Evolutionary conservation across 2,888 invertebrate genomes (phyloP), one percentile per base, ranked within the genome.

Genomic region (Thereva nobilitata): DNA sequence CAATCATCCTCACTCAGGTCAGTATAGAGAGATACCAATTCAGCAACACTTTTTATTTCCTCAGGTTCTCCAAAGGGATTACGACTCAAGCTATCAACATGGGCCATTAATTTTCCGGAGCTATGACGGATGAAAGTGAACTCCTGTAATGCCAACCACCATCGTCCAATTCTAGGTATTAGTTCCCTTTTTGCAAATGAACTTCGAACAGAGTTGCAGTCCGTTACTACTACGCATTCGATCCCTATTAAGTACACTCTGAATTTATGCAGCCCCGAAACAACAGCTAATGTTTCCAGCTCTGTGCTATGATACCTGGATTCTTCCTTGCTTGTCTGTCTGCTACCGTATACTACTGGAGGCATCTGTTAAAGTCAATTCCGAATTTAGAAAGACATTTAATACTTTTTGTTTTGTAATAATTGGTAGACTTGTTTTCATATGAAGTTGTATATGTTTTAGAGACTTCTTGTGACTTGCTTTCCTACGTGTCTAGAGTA

Each of bases 101-200:
- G 76, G 6, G 67, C 63, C 76, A 77, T 76, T 55, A 68, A 71
- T 2, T 64, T 41, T 0, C 75, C 76, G 4, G 74, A 70, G 50
- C 75, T 56, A 59, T 76, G 74, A 34, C 73, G 70, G 0, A 77
- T 71, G 56, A 76, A 77, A 35, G 71, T 71, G 66, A 73, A 77
- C 47, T 78, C 76, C 64, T 75, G 75, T 1, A 73, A 66, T 12
- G 23, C 42, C 5, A 76, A 42, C 73, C 75, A 76, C 76, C 78
- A 76, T 38, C 75, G 66, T 5, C 72, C 75, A 8, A 76, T 72
- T 63, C 75, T 54, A 1, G 76, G 75, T 7, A 72, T 53, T 1
- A 70, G 6, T 9, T 72, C 68, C 42, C 67, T 68, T 49, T 71
- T 72, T 9, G 37, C 66, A 2, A 57, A 52, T 7, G 71, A 56